Conservation (phyloP, 2,888 invertebrate species). For the Crocallis elinguaria region DNA sequence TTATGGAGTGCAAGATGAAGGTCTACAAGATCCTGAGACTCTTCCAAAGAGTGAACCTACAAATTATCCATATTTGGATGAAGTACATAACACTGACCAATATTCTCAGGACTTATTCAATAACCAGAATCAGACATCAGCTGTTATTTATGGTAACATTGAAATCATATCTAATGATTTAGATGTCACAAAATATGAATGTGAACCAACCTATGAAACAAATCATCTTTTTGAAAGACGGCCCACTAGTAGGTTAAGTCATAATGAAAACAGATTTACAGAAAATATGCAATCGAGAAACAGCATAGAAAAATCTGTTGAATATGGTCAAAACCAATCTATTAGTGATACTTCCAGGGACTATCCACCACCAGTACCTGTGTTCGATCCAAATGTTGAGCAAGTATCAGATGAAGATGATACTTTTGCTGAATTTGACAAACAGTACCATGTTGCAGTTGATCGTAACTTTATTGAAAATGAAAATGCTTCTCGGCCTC, state of each 20-base stretch:
- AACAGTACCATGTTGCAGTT: slow-evolving; percentile 79
- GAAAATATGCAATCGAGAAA: slow-evolving; percentile 40
- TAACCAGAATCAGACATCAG: slow-evolving; percentile 38
- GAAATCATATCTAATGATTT: slow-evolving; percentile 23
- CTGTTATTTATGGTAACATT: slow-evolving; percentile 27
- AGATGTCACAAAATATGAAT: slow-evolving; percentile 22
- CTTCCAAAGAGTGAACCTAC: slow-evolving; percentile 41
- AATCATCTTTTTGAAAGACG: slow-evolving; percentile 59
- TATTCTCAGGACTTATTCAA: slow-evolving; percentile 40
- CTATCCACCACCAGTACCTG: slow-evolving; percentile 46
- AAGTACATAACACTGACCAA: slow-evolving; percentile 39
- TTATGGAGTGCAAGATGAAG: not conserved
- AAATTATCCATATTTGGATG: slow-evolving; percentile 41
- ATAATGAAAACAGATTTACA: slow-evolving; percentile 35
- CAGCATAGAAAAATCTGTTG: slow-evolving; percentile 44
- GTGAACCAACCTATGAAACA: slow-evolving; percentile 31
- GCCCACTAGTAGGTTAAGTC: slow-evolving; percentile 39
- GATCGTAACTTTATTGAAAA: slow-evolving; percentile 71
- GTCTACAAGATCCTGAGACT: slow-evolving; percentile 11
- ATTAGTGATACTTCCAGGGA: slow-evolving; percentile 38
- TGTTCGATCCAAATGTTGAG: slow-evolving; percentile 62
- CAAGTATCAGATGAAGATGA: slow-evolving; percentile 72
- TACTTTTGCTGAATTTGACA: slow-evolving; percentile 76
- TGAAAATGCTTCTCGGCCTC: slow-evolving; percentile 46
- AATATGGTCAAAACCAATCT: slow-evolving; percentile 24